Conservation (phyloP, 2,113 vertebrate species). For the Salvelinus alpinus region DNA sequence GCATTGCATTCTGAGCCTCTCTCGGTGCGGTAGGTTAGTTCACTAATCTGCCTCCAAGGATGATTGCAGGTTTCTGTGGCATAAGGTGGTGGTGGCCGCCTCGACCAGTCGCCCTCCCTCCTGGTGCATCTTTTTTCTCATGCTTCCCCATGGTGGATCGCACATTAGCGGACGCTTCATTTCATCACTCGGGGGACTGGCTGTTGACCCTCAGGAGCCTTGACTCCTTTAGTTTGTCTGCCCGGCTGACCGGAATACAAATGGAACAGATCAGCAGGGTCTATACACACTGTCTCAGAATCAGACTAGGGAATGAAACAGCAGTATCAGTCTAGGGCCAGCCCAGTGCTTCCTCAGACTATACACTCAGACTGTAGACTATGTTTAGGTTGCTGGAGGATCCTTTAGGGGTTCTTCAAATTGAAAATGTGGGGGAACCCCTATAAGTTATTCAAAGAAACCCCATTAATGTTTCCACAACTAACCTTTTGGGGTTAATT, state of each 20-base stretch:
- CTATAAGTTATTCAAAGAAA: too few relatives aligned
- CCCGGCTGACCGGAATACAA: conserved; percentile 31
- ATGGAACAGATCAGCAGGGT: conserved; percentile 26
- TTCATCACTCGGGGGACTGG: conserved; percentile 44
- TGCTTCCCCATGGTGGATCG: neutral
- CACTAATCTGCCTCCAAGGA: conserved; percentile 66
- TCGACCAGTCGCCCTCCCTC: neutral
- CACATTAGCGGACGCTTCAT: conserved; percentile 54
- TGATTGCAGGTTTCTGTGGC: conserved; percentile 59
- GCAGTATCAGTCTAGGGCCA: too few relatives aligned
- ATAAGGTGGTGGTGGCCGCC: conserved; percentile 36
- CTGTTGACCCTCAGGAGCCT: conserved; percentile 48
- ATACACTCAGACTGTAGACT: too few relatives aligned
- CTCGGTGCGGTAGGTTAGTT: conserved; percentile 32
- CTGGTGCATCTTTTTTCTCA: neutral
- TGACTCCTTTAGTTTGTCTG: conserved; percentile 33
- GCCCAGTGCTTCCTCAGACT: neutral
- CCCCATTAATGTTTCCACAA: too few relatives aligned
- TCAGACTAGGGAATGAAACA: neutral
- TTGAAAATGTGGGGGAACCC: too few relatives aligned
- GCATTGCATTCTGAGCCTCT: conserved; percentile 60
- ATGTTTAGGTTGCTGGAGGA: too few relatives aligned
- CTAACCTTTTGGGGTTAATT: too few relatives aligned
- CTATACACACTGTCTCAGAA: neutral
- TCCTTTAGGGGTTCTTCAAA: too few relatives aligned